Conservation (phyloP, 1,140 invertebrate species). For the Brachystomella parvula region DNA sequence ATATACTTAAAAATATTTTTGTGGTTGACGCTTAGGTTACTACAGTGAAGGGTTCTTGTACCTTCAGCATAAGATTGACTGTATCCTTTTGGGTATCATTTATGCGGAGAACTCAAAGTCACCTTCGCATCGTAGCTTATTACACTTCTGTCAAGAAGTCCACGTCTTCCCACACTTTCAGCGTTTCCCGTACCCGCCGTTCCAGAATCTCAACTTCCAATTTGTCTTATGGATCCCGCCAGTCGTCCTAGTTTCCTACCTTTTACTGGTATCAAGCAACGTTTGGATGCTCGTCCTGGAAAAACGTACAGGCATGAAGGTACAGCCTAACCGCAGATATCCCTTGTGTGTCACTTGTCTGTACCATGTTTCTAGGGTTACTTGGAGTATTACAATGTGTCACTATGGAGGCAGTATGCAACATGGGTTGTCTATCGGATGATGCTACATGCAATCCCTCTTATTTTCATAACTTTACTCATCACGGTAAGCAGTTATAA, state of each 20-base stretch:
- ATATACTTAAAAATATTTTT: neutral
- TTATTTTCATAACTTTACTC: neutral
- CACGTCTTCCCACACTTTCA: neutral
- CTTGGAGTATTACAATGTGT: neutral
- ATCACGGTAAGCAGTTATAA: neutral
- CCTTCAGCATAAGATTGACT: slow-evolving; percentile 1
- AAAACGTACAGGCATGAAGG: neutral
- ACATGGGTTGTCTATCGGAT: neutral
- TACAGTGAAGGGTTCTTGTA: slow-evolving; percentile 2
- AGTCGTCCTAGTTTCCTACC: neutral
- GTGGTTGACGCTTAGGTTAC: neutral
- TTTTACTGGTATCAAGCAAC: neutral
- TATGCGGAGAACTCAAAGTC: too few species aligned
- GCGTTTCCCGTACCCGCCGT: neutral
- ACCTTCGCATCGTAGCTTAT: neutral
- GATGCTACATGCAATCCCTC: neutral
- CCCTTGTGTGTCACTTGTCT: neutral
- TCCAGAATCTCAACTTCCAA: neutral
- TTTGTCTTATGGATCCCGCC: neutral
- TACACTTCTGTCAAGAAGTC: neutral
- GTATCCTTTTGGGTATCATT: neutral
- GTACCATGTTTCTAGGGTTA: neutral
- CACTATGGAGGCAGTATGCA: neutral
- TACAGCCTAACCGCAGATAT: neutral
- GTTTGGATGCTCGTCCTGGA: neutral